A percentile compares a stretch with the other conserved stretches of the same genome.
These are phyloP conservation scores for Nipponia nippon DNA, from an alignment of 2,113 vertebrate species.

Conservation along the genomic window DNA sequence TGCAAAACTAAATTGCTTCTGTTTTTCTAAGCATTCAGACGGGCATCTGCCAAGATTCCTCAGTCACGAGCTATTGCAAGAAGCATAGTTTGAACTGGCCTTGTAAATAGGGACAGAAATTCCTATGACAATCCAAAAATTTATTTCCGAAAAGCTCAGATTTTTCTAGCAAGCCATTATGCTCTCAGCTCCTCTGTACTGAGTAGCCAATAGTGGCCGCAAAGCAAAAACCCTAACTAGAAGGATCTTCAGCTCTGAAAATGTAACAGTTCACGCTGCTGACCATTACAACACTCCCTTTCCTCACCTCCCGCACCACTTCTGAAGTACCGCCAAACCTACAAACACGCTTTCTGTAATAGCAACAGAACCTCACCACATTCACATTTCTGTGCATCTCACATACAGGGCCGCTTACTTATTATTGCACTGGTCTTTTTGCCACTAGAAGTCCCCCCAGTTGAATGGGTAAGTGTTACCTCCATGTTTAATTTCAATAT, in stretches of 20 bases:
- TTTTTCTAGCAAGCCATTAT: background rate
- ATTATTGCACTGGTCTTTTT: background rate
- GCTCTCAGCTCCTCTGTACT: background rate
- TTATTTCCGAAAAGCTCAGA: background rate
- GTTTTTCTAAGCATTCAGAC: background rate
- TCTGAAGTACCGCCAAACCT: background rate
- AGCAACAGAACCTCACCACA: background rate
- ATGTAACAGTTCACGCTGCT: accelerated
- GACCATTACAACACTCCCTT: background rate
- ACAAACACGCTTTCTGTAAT: background rate
- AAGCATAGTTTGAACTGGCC: background rate
- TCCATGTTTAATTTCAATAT: background rate
- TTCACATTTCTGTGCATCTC: background rate
- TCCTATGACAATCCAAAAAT: background rate
- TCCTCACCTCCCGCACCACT: background rate
- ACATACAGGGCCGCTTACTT: background rate
- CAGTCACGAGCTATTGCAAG: background rate
- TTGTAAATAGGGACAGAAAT: background rate
- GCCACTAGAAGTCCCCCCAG: background rate
- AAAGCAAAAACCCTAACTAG: background rate
- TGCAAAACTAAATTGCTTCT: background rate
- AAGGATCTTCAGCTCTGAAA: background rate
- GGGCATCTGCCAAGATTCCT: background rate
- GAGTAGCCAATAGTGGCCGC: background rate
- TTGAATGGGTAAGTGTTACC: background rate